Conservation (phyloP, 2,888 invertebrate species). For the Ormyrus thymus region DNA sequence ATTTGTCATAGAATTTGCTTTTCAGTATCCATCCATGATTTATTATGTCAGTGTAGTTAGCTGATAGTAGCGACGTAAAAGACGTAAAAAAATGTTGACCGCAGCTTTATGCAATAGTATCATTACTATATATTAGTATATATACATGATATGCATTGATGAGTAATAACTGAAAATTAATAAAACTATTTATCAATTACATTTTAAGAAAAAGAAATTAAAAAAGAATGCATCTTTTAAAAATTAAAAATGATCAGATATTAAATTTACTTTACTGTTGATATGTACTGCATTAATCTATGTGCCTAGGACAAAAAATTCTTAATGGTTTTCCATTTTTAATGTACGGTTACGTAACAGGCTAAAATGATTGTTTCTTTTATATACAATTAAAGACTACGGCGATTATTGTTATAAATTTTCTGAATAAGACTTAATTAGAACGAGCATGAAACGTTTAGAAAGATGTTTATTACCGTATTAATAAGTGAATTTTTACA, state of each 20-base stretch:
- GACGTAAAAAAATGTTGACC: constrained; percentile 14
- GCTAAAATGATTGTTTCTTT: neutral
- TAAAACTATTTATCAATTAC: neutral
- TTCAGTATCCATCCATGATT: constrained; percentile 2
- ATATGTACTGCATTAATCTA: neutral
- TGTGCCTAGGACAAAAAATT: constrained; percentile 1
- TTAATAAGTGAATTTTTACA: constrained; percentile 29
- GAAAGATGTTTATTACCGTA: constrained; percentile 9
- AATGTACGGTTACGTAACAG: neutral
- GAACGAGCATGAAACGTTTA: too few species aligned
- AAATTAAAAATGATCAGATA: too few species aligned
- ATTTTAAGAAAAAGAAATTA: too few species aligned
- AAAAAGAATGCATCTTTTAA: too few species aligned
- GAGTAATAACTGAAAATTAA: neutral
- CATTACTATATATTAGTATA: neutral
- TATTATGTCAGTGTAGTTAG: neutral
- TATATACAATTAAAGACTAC: neutral
- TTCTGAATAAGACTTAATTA: too few species aligned
- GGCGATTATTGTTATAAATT: too few species aligned
- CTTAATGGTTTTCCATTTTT: constrained; percentile 13
- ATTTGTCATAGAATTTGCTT: constrained; percentile 8
- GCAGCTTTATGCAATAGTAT: constrained; percentile 34
- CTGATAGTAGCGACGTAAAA: neutral
- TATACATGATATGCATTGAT: constrained; percentile 14
- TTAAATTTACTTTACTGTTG: too few species aligned